phyloP scores from a whole-genome alignment of 2,797 vertebrate genomes.

The Danionella dracula region DNA sequence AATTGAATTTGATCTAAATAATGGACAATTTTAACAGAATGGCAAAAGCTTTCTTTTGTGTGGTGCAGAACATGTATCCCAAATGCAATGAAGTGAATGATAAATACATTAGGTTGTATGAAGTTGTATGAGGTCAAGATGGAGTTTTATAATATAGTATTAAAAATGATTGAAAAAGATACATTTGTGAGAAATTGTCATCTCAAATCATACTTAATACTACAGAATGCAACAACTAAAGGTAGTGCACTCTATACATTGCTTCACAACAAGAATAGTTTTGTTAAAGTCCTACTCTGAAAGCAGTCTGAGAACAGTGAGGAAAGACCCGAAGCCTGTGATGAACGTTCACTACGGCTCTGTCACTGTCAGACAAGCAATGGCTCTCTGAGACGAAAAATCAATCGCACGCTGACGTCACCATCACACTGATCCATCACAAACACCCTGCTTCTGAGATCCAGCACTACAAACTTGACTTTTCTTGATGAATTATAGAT shows the following conservation, averaged over 20 bases:
- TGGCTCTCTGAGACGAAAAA: slow-evolving; percentile 26
- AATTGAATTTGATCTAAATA: no score
- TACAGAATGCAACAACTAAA: no score
- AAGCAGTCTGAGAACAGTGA: background rate
- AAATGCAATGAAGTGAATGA: no score
- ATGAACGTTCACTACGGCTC: slow-evolving; percentile 11
- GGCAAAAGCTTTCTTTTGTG: no score
- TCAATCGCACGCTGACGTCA: slow-evolving; percentile 44
- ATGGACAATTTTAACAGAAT: no score
- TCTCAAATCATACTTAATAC: no score
- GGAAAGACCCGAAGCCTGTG: background rate
- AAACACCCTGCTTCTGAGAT: slow-evolving; percentile 41
- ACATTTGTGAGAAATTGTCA: no score
- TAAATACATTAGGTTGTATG: no score
- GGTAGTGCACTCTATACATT: background rate
- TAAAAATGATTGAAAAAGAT: no score
- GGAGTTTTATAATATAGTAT: no score
- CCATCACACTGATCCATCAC: slow-evolving; percentile 40
- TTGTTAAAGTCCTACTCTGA: background rate
- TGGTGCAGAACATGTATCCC: no score
- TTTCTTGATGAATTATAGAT: slow-evolving; percentile 55
- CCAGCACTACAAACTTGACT: slow-evolving; percentile 45
- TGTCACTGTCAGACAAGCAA: slow-evolving; percentile 24
- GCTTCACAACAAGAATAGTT: background rate
- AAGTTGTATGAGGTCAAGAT: no score